Base-by-base conservation (phyloP, 2,113 vertebrate species). In the Scolopax mira region DNA sequence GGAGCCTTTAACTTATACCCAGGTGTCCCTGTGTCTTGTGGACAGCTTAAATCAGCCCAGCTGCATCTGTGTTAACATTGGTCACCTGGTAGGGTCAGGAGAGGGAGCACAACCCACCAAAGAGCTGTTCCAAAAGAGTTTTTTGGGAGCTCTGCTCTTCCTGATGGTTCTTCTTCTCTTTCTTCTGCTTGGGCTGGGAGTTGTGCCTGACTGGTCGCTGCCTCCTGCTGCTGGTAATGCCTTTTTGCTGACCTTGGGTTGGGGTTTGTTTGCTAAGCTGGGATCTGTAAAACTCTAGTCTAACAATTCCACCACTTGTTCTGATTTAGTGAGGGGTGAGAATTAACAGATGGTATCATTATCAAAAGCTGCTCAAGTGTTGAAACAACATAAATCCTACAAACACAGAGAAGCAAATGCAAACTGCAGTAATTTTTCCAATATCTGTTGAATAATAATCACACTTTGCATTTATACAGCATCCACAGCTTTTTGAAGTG, bases 291-390 rank as follows among this genome's bases (percentile, higher is more conserved):
- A 94, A 61, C 72, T 86, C 52, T 54, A 69, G 54, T 65, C 65
- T 94, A 93, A 94, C 86, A 82, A 94, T 96, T 87, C 78, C 35
- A 41, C 61, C 30, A 1, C 90, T 97, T 89, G 80, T 92, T 96
- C 77, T 85, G 58, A 82, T 85, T 93, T 94, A 90, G 93, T 35
- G 77, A 87, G 61, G 90, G 96, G 73, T 89, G 86, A 92, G 84
- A 90, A 93, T 95, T 97, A 97, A 90, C 96, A 97, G 95, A 97
- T 97, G 96, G 96, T 96, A 90, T 94, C 93, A 92, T 95, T 96
- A 97, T 95, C 96, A 95, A 96, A 96, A 96, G 86, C 96, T 96
- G 93, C 70, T 96, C 70, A 23, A 96, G 96, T 93, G 94, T 96
- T 96, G 92, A 94, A 93, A 49, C 93, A 94, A 92, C 96, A 94